Conservation (phyloP, 2,888 invertebrate species). For the Drosophila nr. fundita region DNA sequence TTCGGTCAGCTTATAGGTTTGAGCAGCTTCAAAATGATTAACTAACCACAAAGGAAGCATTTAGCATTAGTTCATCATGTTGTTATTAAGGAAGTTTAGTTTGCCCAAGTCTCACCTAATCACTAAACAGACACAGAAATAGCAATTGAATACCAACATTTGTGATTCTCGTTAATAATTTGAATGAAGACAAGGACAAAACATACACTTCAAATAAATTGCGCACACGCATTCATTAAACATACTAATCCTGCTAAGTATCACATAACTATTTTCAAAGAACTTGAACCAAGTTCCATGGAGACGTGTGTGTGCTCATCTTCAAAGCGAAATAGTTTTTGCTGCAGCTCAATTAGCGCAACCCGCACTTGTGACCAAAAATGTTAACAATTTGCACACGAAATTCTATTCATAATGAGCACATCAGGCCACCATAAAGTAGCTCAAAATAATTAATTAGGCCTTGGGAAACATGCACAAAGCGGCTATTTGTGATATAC, state of each 20-base stretch:
- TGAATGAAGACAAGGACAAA: neutral
- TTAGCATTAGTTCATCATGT: neutral
- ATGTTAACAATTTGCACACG: conserved; percentile 22
- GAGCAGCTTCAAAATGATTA: neutral
- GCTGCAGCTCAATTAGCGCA: conserved; percentile 38
- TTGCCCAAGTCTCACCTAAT: neutral
- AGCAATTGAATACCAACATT: neutral
- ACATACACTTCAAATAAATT: neutral
- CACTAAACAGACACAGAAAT: neutral
- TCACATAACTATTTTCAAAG: neutral
- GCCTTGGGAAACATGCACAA: conserved; percentile 28
- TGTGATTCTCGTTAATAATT: neutral
- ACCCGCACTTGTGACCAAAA: conserved; percentile 35
- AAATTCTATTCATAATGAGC: conserved; percentile 47
- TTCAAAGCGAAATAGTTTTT: conserved; percentile 11
- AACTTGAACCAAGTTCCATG: conserved; percentile 3
- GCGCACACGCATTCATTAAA: neutral
- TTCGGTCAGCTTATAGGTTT: neutral
- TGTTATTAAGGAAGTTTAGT: no score
- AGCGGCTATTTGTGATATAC: conserved; percentile 34
- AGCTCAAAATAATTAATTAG: conserved; percentile 43
- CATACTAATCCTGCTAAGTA: neutral
- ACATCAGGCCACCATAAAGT: conserved; percentile 26
- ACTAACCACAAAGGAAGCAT: neutral
- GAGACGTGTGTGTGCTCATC: conserved; percentile 1